These are phyloP conservation scores for Rostratula benghalensis DNA, from an alignment of 2,113 vertebrate species.

Conservation along the genomic window DNA sequence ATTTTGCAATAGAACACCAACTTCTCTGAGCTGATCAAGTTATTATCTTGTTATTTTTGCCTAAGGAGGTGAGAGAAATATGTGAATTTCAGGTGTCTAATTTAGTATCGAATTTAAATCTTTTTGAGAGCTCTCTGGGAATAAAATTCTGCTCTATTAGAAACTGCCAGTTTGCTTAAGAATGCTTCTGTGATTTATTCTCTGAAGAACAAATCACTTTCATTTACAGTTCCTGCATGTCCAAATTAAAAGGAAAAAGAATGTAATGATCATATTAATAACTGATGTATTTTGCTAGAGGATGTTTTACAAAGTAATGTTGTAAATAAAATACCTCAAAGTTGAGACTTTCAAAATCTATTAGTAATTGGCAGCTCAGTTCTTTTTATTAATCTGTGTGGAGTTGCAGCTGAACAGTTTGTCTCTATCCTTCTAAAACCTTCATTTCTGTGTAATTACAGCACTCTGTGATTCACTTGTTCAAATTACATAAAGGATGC, in stretches of 20 bases:
- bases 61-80: constrained; percentile 73
- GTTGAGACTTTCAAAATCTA: constrained; percentile 29
- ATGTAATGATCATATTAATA: constrained; percentile 66
- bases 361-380: constrained; percentile 10
- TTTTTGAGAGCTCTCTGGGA: constrained; percentile 65
- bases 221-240: constrained; percentile 43
- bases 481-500: not conserved
- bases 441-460: not conserved
- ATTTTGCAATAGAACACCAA: constrained; percentile 16
- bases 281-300: constrained; percentile 48
- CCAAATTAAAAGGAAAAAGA: constrained; percentile 64
- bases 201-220: constrained; percentile 60
- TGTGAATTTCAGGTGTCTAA: constrained; percentile 73
- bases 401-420: not conserved
- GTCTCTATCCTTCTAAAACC: not conserved
- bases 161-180: constrained; percentile 68
- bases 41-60: constrained; percentile 77
- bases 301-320: constrained; percentile 34
- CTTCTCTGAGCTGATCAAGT: constrained; percentile 65
- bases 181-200: constrained; percentile 66
- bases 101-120: constrained; percentile 78
- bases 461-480: not conserved
- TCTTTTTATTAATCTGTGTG: constrained; percentile 9
- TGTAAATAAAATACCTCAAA: constrained; percentile 60
- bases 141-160: constrained; percentile 59